A percentile compares a stretch with the other conserved stretches of the same genome.
Evolutionary conservation across 2,113 vertebrate genomes (phyloP).

Genomic region (Nestor notabilis): DNA sequence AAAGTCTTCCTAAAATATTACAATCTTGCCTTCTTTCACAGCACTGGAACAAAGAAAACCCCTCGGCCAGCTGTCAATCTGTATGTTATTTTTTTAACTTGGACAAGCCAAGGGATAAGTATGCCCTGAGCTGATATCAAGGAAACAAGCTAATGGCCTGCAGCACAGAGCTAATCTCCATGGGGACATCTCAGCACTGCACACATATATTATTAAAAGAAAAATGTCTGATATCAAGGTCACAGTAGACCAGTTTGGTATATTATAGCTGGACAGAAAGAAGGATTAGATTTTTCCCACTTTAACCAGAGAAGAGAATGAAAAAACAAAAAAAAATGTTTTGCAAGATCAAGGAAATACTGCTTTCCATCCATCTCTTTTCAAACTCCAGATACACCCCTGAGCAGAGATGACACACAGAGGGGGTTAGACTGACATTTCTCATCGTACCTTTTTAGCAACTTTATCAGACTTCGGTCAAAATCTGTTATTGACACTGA

Average conservation of each 20-base stretch:
- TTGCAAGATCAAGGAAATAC: background rate
- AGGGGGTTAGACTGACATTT: background rate
- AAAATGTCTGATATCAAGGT: conserved; percentile 33
- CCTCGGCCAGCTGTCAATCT: background rate
- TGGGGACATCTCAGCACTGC: conserved; percentile 31
- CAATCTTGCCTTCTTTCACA: background rate
- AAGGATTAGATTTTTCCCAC: background rate
- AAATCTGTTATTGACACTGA: background rate
- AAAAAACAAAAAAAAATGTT: background rate
- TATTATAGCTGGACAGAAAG: conserved; percentile 25
- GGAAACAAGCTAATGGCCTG: conserved; percentile 50
- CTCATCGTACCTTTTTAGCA: background rate
- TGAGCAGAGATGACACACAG: background rate
- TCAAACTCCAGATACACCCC: background rate
- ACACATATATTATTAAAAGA: conserved; percentile 43
- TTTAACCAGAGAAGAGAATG: background rate
- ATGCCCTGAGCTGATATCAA: conserved; percentile 41
- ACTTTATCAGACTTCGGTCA: background rate
- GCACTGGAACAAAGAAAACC: background rate
- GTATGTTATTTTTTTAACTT: background rate
- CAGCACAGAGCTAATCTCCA: conserved; percentile 49
- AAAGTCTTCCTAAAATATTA: background rate
- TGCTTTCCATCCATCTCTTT: background rate
- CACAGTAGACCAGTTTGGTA: conserved; percentile 11
- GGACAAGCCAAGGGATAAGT: background rate